These are phyloP conservation scores for Andinoacara biseriatus DNA, from an alignment of 2,113 vertebrate species.

Conservation along the genomic window DNA sequence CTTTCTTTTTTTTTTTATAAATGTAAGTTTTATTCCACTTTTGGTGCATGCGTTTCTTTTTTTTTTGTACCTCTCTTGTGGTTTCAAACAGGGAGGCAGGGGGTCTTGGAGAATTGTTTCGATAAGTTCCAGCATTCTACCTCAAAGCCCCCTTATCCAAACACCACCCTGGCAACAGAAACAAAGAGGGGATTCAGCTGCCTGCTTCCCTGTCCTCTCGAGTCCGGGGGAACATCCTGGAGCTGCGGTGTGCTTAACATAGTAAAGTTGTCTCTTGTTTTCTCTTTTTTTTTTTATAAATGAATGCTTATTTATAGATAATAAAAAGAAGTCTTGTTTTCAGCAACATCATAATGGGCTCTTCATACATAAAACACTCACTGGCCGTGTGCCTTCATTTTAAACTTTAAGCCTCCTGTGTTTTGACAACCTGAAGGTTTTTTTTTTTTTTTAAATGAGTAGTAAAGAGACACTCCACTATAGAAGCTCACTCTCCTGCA, in stretches of 20 bases:
- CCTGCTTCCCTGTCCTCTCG: slow-evolving; percentile 48
- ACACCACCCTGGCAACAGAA: slow-evolving; percentile 71
- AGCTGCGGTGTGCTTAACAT: slow-evolving; percentile 34
- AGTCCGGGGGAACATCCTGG: slow-evolving; percentile 73
- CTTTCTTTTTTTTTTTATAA: neutral
- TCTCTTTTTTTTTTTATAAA: neutral
- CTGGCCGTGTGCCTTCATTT: neutral
- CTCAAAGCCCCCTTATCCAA: slow-evolving; percentile 74
- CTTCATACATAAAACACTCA: neutral
- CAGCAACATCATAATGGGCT: neutral
- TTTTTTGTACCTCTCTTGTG: slow-evolving; percentile 20
- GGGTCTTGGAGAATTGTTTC: slow-evolving; percentile 67
- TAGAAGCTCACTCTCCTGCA: slow-evolving; percentile 37
- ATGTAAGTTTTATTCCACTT: slow-evolving; percentile 5
- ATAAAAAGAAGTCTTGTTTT: slow-evolving; percentile 6
- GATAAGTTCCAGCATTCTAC: slow-evolving; percentile 64
- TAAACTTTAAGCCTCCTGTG: neutral
- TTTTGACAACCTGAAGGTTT: slow-evolving; percentile 2
- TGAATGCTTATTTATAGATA: slow-evolving; percentile 17
- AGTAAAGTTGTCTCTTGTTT: slow-evolving; percentile 13
- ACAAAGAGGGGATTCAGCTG: slow-evolving; percentile 77
- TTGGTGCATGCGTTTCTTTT: neutral
- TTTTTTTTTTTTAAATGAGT: slow-evolving; percentile 16
- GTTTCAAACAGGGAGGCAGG: slow-evolving; percentile 47
- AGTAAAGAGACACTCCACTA: slow-evolving; percentile 17